Conservation (phyloP, 2,113 vertebrate species). For the Cyanistes caeruleus region DNA sequence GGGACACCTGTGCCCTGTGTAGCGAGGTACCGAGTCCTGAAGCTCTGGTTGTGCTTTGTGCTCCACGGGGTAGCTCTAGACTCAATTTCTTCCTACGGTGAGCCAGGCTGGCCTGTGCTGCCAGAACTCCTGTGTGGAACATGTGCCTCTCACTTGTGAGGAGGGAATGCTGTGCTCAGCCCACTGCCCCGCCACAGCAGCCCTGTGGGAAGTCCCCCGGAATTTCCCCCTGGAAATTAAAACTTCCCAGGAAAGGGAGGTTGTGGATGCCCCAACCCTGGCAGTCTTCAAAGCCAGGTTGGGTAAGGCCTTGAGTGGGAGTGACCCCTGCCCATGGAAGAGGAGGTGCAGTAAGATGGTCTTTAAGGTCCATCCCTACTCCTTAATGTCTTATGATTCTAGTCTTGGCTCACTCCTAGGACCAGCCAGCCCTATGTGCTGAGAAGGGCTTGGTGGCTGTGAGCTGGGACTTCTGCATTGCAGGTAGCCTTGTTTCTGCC, state of each 20-base stretch:
- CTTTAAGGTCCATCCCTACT: not conserved
- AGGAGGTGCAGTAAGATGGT: not conserved
- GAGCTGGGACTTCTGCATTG: not conserved
- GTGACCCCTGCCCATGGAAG: not conserved
- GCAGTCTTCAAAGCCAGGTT: not conserved
- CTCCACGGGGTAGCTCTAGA: not conserved
- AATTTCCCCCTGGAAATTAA: not conserved
- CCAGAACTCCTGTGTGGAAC: not conserved
- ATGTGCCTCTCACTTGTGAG: not conserved
- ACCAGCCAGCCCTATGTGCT: not conserved
- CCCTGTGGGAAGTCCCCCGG: fast-evolving
- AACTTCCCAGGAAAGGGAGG: not conserved
- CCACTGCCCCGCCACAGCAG: not conserved
- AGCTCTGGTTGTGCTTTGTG: not conserved
- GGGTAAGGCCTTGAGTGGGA: not conserved
- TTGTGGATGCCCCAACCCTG: not conserved
- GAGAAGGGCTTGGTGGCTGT: not conserved
- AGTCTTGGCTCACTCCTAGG: not conserved
- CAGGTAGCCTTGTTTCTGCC: not conserved
- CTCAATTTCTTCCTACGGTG: not conserved
- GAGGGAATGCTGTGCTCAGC: not conserved
- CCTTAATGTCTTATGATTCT: not conserved
- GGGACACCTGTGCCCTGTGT: not conserved
- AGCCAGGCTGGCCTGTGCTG: not conserved
- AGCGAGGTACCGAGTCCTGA: not conserved